Base-by-base conservation (phyloP, 2,797 vertebrate genomes). In the Sparidentex hasta region DNA sequence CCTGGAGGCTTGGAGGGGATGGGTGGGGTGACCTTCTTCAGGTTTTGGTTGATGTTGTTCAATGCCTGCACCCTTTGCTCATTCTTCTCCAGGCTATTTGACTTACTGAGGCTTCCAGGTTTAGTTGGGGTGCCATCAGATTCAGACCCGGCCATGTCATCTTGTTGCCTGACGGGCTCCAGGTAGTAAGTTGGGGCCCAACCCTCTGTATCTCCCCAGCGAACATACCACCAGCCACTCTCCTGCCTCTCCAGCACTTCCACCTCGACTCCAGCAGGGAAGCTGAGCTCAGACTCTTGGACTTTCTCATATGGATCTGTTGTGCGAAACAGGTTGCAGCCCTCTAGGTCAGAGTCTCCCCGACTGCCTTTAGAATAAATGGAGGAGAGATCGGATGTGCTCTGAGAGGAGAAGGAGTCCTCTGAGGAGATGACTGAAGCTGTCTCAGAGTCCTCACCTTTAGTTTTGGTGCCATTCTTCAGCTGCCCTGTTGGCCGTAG, bases 191-290 rank as follows among this genome's bases (percentile, higher is more conserved):
- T 97, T 58, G 99, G 99, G 82, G 97, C 99, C 99, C 99, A 99
- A 67, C 99, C 99, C 90, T 99, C 98, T 48, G 87, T 65, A 48
- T 96, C 96, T 86, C 96, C 96, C 0, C 97, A 97, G 72, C 95
- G 96, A 62, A 99, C 90, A 72, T 96, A 99, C 98, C 99, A 99
- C 99, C 99, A 99, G 11, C 99, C 99, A 50, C 98, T 98, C 47
- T 99, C 97, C 89, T 97, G 96, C 90, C 97, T 99, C 90, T 99
- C 98, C 12, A 99, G 90, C 48, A 99, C 97, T 70, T 98, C 97
- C 17, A 99, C 97, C 92, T 97, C 97, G 63, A 95, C 97, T 63
- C 98, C 98, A 0, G 96, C 97, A 0, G 98, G 97, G 84, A 99
- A 98, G 90, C 96, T 98, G 84, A 99, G 90, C 93, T 99, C 98